Conservation (phyloP, 1,140 invertebrate species). For the Drosophila virilis region DNA sequence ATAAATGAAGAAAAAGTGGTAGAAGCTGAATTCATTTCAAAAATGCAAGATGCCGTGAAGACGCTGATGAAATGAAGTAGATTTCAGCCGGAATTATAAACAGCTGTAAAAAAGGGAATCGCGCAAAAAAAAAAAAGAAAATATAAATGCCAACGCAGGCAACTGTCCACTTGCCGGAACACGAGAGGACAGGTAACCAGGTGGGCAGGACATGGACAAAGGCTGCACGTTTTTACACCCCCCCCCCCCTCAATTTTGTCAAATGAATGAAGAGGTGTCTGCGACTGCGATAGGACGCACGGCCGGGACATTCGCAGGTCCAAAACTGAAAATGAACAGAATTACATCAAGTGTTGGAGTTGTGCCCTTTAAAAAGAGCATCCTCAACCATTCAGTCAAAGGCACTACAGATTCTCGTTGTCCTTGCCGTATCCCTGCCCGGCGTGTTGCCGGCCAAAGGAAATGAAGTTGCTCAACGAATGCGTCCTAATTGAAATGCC, state of each 20-base stretch:
- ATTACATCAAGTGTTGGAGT: constrained; percentile 43
- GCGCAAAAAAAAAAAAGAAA: constrained; percentile 17
- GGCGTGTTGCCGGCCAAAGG: constrained; percentile 7
- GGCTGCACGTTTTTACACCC: constrained; percentile 1
- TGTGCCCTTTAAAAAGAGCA: constrained; percentile 35
- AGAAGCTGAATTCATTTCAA: constrained; percentile 58
- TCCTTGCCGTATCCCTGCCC: neutral
- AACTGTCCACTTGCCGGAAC: constrained; percentile 30
- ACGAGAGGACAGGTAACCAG: constrained; percentile 15
- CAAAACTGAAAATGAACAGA: constrained; percentile 43
- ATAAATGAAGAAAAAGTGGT: constrained; percentile 36
- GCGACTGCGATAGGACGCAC: constrained; percentile 29
- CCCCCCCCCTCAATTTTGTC: constrained; percentile 44
- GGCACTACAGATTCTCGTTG: constrained; percentile 15
- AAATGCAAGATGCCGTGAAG: constrained; percentile 77
- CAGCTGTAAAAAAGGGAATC: constrained; percentile 51
- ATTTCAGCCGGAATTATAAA: constrained; percentile 70
- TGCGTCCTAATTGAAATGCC: constrained; percentile 60
- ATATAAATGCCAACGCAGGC: constrained; percentile 54
- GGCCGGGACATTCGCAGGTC: constrained; percentile 6
- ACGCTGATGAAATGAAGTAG: constrained; percentile 77
- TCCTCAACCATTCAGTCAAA: constrained; percentile 40
- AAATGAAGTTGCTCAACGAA: constrained; percentile 34
- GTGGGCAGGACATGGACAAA: constrained; percentile 3
- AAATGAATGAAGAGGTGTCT: constrained; percentile 68